Base-by-base conservation (phyloP, 1,140 invertebrate genomes). In the Nebria ingens region DNA sequence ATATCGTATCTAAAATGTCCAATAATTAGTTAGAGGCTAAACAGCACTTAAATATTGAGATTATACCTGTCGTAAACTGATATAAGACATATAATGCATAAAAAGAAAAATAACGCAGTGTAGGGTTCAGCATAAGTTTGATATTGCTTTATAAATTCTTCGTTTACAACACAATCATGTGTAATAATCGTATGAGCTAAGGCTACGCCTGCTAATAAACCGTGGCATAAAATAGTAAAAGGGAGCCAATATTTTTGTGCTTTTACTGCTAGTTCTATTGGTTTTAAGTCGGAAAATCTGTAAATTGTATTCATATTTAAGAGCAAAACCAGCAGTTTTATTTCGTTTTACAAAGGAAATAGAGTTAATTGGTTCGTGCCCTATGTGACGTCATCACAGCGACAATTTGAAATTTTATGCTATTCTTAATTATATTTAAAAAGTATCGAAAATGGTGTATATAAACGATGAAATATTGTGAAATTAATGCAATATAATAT, bases 41-140 rank as follows among this genome's bases (percentile, higher is more conserved):
- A 20, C 13, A 52, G 3, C 21, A 22, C 20, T 17, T 20, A 52
- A 29, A 45, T 49, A 45, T 40, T 19, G 42, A 17, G 17, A 25
- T 40, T 42, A 34, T 60, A 69, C 67, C 66, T 64, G 52, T 71
- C 69, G 55, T 66, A 69, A 42, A 68, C 66, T 11, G 69, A 69
- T n/a, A 71, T 59, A 11, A 69, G 34, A 54, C 69, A 71, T 15
- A 71, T 54, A 19, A 68, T 61, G 42, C 66, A 64, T 2, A 69
- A 51, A 9, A 65, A 59, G 52, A 64, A 68, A 56, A 71, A 71
- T 11, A 66, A 50, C 13, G 61, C 62, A 1, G 67, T 64, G 56
- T 69, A 71, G 22, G 65, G 62, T 56, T 68, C 65, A 55, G 66
- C 68, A 58, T 64, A 71, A 38, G 67, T 59, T 29, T 65, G 62